phyloP scores from a whole-genome alignment of 2,797 vertebrate species.

The Propithecus deckenii region DNA sequence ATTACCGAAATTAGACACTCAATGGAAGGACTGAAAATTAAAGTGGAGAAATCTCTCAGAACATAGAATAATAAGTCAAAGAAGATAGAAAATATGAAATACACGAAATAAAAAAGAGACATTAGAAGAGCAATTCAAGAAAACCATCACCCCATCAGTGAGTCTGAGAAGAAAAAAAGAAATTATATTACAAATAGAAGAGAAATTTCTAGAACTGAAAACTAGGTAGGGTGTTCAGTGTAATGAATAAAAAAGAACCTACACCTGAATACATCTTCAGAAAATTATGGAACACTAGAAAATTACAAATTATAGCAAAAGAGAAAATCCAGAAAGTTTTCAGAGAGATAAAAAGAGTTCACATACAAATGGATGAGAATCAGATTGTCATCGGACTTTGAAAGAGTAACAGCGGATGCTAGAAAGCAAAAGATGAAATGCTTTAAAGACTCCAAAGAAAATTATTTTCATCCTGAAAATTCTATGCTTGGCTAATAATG shows the following conservation, averaged over 20 bases:
- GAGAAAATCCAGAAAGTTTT: not conserved
- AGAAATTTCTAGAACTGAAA: slow-evolving; percentile 28
- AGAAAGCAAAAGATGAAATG: not conserved
- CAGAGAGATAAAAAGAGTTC: not conserved
- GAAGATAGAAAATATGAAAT: slow-evolving; percentile 20
- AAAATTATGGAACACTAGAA: not conserved
- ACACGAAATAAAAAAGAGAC: not conserved
- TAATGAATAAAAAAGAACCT: not conserved
- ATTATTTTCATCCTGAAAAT: not conserved
- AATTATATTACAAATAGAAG: not conserved
- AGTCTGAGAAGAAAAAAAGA: not conserved
- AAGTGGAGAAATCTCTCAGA: slow-evolving; percentile 1
- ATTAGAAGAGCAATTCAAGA: not conserved
- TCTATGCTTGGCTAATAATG: not conserved
- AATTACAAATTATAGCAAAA: not conserved
- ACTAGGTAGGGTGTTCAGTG: not conserved
- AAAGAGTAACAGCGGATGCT: not conserved
- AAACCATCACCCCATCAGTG: not conserved
- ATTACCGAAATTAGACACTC: not conserved
- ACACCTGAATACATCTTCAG: not conserved
- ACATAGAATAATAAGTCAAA: not conserved
- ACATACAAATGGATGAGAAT: not conserved
- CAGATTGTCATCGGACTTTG: not conserved
- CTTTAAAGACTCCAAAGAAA: not conserved
- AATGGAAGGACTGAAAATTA: not conserved